These are phyloP conservation scores for Trachymyrmex cornetzi DNA, from an alignment of 1,140 invertebrate species.

Conservation along the genomic window DNA sequence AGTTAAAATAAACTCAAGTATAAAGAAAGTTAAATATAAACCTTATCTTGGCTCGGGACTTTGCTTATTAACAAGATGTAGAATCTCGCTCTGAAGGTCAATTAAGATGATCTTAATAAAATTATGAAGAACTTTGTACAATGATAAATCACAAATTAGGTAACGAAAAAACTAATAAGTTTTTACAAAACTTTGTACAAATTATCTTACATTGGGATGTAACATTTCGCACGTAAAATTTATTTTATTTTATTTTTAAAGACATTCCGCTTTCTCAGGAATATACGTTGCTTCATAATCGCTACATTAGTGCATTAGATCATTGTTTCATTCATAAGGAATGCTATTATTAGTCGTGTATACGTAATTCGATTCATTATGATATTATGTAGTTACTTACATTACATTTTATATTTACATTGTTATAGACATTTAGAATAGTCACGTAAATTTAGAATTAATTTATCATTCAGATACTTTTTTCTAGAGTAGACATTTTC, in stretches of 20 bases:
- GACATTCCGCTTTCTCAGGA: neutral
- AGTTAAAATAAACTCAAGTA: constrained; percentile 20
- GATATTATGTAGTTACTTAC: neutral
- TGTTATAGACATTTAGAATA: constrained; percentile 18
- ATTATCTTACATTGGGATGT: neutral
- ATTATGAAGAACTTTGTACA: neutral
- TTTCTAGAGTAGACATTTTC: neutral
- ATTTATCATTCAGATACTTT: neutral
- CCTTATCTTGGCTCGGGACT: neutral
- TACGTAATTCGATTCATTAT: constrained; percentile 3
- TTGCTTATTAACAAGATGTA: neutral
- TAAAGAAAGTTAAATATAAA: constrained; percentile 35
- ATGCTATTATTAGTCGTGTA: constrained; percentile 28
- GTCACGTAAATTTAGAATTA: neutral
- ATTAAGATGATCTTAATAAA: constrained; percentile 13
- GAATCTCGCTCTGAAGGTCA: neutral
- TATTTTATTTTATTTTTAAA: constrained; percentile 19
- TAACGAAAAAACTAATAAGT: too few species aligned
- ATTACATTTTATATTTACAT: neutral
- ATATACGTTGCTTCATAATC: neutral
- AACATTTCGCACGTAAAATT: constrained; percentile 5
- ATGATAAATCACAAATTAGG: too few species aligned
- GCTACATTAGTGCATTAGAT: constrained; percentile 15
- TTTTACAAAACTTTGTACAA: neutral
- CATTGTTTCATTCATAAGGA: constrained; percentile 38